Conservation (phyloP, 2,113 vertebrate species). For the Tautogolabrus adspersus region DNA sequence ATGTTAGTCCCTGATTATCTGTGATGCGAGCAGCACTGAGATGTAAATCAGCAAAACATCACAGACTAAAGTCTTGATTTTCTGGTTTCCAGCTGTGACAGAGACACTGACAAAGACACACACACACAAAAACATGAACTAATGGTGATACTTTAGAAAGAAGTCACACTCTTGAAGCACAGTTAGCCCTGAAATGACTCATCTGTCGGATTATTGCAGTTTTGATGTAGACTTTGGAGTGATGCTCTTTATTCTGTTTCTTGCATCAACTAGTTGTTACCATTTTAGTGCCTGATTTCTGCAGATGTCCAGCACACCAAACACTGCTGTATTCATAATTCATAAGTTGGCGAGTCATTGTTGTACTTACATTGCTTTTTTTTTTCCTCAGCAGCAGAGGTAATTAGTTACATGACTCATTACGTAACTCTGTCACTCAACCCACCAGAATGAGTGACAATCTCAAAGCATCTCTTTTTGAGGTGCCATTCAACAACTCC, state of each 20-base stretch:
- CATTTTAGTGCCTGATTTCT: constrained; percentile 46
- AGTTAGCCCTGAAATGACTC: constrained; percentile 36
- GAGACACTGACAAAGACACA: constrained; percentile 11
- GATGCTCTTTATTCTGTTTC: constrained; percentile 14
- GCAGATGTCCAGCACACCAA: constrained; percentile 24
- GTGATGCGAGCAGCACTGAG: constrained; percentile 21
- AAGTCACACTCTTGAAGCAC: background rate
- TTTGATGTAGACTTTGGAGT: constrained; percentile 29
- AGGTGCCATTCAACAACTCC: background rate
- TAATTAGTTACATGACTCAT: background rate
- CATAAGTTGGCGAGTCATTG: constrained; percentile 1
- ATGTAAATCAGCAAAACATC: constrained; percentile 49
- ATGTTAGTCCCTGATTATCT: constrained; percentile 50
- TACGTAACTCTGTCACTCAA: background rate
- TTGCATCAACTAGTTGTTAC: background rate
- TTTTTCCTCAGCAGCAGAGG: background rate
- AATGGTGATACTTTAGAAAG: constrained; percentile 30
- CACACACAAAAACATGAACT: constrained; percentile 2
- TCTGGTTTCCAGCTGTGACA: constrained; percentile 50
- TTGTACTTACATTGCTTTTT: background rate
- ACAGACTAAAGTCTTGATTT: constrained; percentile 38
- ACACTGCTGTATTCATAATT: constrained; percentile 35
- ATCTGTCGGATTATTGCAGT: constrained; percentile 29
- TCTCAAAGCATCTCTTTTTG: background rate
- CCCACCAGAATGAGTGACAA: background rate